These are phyloP conservation scores for Acheta domesticus DNA, from an alignment of 2,888 invertebrate species.

Conservation along the genomic window DNA sequence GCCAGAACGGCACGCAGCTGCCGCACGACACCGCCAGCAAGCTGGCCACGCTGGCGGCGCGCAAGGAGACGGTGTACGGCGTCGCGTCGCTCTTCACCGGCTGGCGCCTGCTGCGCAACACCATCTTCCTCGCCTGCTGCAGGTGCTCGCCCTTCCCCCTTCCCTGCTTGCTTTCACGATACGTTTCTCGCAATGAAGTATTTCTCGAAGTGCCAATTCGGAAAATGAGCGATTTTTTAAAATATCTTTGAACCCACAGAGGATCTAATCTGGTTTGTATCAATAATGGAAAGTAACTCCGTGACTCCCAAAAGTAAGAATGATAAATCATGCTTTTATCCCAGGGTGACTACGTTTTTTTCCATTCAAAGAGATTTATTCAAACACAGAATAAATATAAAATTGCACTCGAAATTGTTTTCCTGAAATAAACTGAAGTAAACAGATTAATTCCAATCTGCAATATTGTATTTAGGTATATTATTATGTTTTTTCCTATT, in stretches of 20 bases:
- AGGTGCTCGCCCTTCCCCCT: constrained; percentile 50
- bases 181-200: too few relatives aligned
- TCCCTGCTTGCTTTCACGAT: not conserved
- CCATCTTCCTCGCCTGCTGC: constrained; percentile 53
- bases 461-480: too few relatives aligned
- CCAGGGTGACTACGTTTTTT: not conserved
- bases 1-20: constrained; percentile 52
- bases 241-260: not conserved
- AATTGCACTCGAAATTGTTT: not conserved
- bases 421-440: not conserved
- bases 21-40: constrained; percentile 48
- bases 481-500: too few relatives aligned
- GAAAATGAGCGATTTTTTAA: too few relatives aligned
- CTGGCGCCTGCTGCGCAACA: constrained; percentile 55
- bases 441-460: too few relatives aligned
- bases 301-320: too few relatives aligned
- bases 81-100: constrained; percentile 57
- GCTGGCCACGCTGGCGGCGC: constrained; percentile 41
- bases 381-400: not conserved
- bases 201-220: too few relatives aligned
- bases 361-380: too few relatives aligned
- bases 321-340: too few relatives aligned
- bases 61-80: constrained; percentile 51
- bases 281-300: too few relatives aligned
- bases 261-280: too few relatives aligned